phyloP scores from a whole-genome alignment of 2,113 vertebrate genomes.

The Crotalus tigris region DNA sequence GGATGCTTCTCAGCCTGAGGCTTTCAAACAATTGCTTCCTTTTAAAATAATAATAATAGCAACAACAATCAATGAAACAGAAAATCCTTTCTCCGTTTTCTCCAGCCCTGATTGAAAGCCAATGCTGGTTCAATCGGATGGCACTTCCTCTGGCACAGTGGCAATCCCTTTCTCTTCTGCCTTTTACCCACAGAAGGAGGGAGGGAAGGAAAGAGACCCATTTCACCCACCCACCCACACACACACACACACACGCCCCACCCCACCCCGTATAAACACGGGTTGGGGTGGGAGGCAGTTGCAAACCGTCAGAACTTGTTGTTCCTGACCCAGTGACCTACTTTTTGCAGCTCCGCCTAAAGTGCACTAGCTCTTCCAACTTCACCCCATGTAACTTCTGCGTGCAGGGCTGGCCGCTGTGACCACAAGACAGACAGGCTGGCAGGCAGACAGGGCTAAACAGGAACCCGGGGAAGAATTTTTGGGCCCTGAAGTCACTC shows the following conservation, averaged over 20 bases:
- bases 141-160: neutral
- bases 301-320: conserved; percentile 84
- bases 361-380: conserved; percentile 70
- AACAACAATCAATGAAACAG: neutral
- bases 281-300: conserved; percentile 38
- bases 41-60: neutral
- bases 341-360: conserved; percentile 81
- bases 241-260: conserved; percentile 62
- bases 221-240: conserved; percentile 68
- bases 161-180: neutral
- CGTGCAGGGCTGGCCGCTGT: conserved; percentile 17
- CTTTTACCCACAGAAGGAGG: neutral
- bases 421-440: neutral
- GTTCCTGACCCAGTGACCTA: conserved; percentile 95
- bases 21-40: conserved; percentile 28
- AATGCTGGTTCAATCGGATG: conserved; percentile 23
- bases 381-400: conserved; percentile 78
- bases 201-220: conserved; percentile 57
- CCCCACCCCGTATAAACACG: conserved; percentile 70
- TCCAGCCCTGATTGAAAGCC: neutral
- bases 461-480: neutral
- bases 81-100: neutral
- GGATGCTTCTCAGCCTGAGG: neutral
- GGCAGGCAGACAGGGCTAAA: neutral
- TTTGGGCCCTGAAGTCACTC: neutral